Percentiles rank a stretch among this genome's conserved stretches.
These are phyloP conservation scores for Catotricha subobsoleta DNA, from an alignment of 2,888 invertebrate species.

Conservation along the genomic window DNA sequence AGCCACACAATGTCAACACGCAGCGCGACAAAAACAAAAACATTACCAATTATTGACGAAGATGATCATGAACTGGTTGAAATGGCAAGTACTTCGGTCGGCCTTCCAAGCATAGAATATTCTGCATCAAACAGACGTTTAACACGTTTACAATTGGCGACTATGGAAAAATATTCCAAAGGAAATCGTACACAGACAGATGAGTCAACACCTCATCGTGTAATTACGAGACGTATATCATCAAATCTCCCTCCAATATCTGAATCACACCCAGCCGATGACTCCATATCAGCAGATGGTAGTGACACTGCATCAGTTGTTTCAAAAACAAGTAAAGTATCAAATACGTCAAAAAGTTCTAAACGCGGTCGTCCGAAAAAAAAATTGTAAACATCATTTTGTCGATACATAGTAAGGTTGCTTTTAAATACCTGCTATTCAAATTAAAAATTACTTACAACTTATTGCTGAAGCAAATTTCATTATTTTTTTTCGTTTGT, in stretches of 20 bases:
- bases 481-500: too few relatives aligned
- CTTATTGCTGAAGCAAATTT: too few relatives aligned
- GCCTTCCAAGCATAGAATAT: too few relatives aligned
- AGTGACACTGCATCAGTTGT: slow-evolving; percentile 18
- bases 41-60: not conserved
- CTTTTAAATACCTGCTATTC: too few relatives aligned
- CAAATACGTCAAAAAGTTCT: slow-evolving; percentile 11
- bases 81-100: not conserved
- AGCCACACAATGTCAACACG: not conserved
- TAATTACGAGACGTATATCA: not conserved
- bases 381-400: too few relatives aligned
- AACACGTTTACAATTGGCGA: slow-evolving; percentile 18
- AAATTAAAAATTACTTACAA: too few relatives aligned
- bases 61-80: not conserved
- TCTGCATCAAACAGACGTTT: slow-evolving; percentile 16
- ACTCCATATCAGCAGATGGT: slow-evolving; percentile 9
- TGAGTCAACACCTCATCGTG: not conserved
- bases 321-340: slow-evolving; percentile 13
- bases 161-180: slow-evolving; percentile 15
- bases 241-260: too few relatives aligned
- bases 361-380: too few relatives aligned
- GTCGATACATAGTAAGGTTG: too few relatives aligned
- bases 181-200: not conserved
- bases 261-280: not conserved
- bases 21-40: too few relatives aligned